Percentiles rank a stretch among this genome's conserved stretches.
Evolutionary conservation across 2,113 vertebrate species (phyloP).

Genomic region (Megaleporinus macrocephalus): DNA sequence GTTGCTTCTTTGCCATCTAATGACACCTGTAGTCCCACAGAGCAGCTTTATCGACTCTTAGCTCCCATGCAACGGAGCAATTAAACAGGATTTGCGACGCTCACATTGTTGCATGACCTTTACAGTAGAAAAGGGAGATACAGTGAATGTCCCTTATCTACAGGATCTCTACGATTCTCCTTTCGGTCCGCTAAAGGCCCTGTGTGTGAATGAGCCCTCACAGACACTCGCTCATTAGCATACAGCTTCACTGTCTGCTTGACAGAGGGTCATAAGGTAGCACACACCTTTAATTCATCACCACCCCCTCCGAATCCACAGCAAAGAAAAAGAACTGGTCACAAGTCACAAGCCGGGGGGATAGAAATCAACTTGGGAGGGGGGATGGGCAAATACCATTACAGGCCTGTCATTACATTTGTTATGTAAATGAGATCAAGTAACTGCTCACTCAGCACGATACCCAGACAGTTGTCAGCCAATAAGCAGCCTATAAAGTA

Average conservation of each 20-base stretch:
- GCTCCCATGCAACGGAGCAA: constrained; percentile 20
- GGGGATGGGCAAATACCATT: constrained; percentile 22
- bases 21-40: neutral
- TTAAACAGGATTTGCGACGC: constrained; percentile 18
- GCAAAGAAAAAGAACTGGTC: constrained; percentile 39
- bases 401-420: constrained; percentile 28
- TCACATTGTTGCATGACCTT: constrained; percentile 13
- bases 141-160: constrained; percentile 39
- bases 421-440: constrained; percentile 34
- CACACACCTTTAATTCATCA: constrained; percentile 23
- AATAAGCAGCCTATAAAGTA: constrained; percentile 3
- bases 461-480: constrained; percentile 6
- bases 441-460: constrained; percentile 37
- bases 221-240: constrained; percentile 49
- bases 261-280: constrained; percentile 25
- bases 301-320: constrained; percentile 20
- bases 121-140: constrained; percentile 11
- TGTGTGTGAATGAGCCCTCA: constrained; percentile 37
- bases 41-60: constrained; percentile 7
- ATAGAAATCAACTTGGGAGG: neutral
- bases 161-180: constrained; percentile 23
- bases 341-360: neutral
- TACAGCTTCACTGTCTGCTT: constrained; percentile 45
- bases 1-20: constrained; percentile 1
- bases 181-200: constrained; percentile 41